Base-by-base conservation (phyloP, 2,797 vertebrate species). In the Xyrichtys novacula region DNA sequence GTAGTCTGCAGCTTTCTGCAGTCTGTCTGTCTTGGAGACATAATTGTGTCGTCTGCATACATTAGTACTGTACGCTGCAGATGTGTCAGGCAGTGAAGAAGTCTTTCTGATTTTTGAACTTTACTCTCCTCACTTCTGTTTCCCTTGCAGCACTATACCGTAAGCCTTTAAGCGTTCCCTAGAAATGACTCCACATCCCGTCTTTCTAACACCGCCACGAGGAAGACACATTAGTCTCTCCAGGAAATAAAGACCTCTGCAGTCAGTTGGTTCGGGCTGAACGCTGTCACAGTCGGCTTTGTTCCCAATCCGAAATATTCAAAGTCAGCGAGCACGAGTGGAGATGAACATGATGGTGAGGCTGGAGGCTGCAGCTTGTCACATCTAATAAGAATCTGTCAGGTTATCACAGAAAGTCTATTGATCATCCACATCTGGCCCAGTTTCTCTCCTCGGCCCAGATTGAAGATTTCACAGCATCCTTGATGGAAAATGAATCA, bases 341-440 rank as follows among this genome's bases (percentile, higher is more conserved):
- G 34, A 36, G 62, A 78, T 49, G 68, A 67, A 74, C 61, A 17
- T 29, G 59, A 81, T 26, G 46, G 60, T 70, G 52, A 57, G 19
- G 65, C 81, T 71, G 56, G 52, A 68, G 76, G 71, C 76, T 73
- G 65, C 65, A 55, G 43, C 25, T 50, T 43, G 61, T 77, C 83
- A 78, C 15, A 17, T 72, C 62, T 62, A 71, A 87, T 85, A 76
- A 52, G 64, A 74, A 54, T 54, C 65, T 72, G 68, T 84, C 76
- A 74, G 65, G 56, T 81, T 74, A 79, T 78, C 68, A 36, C 16
- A 58, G 14, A 49, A 72, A 53, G 65, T 64, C 75, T 70, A 81
- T 76, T 81, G 81, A 87, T 87, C 76, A 71, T 78, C 67, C 75
- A 61, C 66, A 80, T 78, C 49, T 79, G 74, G 60, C 71, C 74